phyloP scores from a whole-genome alignment of 2,113 vertebrate species.

The Laticauda laticaudata region DNA sequence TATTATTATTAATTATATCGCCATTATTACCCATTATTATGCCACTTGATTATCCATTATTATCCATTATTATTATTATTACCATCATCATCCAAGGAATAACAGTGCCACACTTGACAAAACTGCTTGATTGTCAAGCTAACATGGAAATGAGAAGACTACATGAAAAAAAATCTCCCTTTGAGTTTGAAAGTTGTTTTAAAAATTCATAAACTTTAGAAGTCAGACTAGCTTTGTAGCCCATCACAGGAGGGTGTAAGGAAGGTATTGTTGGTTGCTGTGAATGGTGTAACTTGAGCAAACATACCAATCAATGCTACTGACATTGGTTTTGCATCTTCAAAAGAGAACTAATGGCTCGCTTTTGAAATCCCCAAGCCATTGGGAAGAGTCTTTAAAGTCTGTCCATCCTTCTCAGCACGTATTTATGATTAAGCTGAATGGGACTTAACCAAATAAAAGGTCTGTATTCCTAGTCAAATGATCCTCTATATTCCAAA shows the following conservation, averaged over 20 bases:
- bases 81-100: not conserved
- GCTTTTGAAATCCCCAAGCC: conserved; percentile 24
- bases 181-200: not conserved
- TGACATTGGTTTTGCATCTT: not conserved
- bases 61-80: too few species aligned
- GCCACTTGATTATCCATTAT: too few species aligned
- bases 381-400: not conserved
- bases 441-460: not conserved
- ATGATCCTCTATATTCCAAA: not conserved
- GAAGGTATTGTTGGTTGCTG: not conserved
- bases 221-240: not conserved
- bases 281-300: not conserved
- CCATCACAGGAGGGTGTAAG: not conserved
- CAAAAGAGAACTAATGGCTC: conserved; percentile 22
- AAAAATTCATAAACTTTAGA: not conserved
- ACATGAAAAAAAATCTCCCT: not conserved
- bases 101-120: not conserved
- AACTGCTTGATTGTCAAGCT: not conserved
- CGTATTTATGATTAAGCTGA: not conserved
- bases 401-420: not conserved
- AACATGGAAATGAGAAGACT: not conserved
- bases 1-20: too few species aligned
- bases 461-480: not conserved
- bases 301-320: conserved; percentile 7
- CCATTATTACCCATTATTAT: too few species aligned